phyloP scores from a whole-genome alignment of 2,797 vertebrate species.

The Lithobates sylvaticus region DNA sequence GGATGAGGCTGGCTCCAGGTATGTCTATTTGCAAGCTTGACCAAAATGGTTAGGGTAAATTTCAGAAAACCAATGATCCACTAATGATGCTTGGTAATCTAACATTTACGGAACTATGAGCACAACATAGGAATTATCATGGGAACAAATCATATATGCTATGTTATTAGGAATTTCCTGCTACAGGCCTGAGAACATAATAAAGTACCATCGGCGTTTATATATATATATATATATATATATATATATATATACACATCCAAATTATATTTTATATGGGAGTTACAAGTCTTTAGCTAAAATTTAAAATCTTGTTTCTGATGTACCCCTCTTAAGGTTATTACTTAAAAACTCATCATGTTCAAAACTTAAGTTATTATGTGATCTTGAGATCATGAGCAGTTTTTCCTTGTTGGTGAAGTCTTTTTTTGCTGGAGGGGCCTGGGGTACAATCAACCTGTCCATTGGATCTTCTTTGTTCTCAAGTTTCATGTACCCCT shows the following conservation, averaged over 20 bases:
- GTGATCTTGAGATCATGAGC: conserved; percentile 97
- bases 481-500: conserved; percentile 93
- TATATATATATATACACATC: not conserved
- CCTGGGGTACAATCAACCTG: conserved; percentile 79
- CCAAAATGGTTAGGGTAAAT: no score
- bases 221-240: not conserved
- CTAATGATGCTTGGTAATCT: no score
- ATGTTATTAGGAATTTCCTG: not conserved
- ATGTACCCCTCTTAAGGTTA: conserved; percentile 91
- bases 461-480: conserved; percentile 95
- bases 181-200: not conserved
- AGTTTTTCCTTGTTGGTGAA: conserved; percentile 97
- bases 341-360: conserved; percentile 92
- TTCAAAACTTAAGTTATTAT: conserved; percentile 97
- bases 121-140: no score
- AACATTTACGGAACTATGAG: no score
- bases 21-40: no score
- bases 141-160: not conserved
- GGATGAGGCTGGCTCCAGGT: no score
- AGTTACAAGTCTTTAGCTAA: not conserved
- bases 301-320: conserved; percentile 92
- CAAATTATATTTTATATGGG: conserved; percentile 59
- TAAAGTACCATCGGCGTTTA: not conserved
- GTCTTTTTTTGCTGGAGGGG: conserved; percentile 79
- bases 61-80: no score